Base-by-base conservation (phyloP, 2,113 vertebrate genomes). In the Zosterops borbonicus region DNA sequence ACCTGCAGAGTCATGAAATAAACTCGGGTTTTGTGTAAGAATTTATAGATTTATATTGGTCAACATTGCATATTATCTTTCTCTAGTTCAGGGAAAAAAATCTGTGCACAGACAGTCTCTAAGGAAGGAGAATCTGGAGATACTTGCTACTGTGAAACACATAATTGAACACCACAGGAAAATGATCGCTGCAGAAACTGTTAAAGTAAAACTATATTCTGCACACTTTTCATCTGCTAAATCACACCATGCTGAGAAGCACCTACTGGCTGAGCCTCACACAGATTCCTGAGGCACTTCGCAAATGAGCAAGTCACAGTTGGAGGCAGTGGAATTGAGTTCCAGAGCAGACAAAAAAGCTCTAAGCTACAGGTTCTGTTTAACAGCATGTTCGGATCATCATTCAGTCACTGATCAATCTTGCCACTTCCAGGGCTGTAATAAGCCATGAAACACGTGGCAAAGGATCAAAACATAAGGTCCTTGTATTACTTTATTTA, bases 151-250 rank as follows among this genome's bases (percentile, higher is more conserved):
- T 62, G 68, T 88, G 71, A 89, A 97, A 92, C 33, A 65, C 9
- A 22, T 92, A 95, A 94, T 29, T 95, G 82, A 96, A 84, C 84
- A 82, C 75, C 58, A 42, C 68, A 90, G 89, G 79, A 84, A 79
- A 84, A 73, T 37, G 70, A 71, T 71, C 4, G 0, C 29, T 81
- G 50, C 35, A 75, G 55, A 96, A 89, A 83, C 3, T 82, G 65
- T 46, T 87, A 81, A 71, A 83, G 52, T 70, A 91, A 79, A 95
- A 63, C 60, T 76, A 28, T 82, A 42, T 76, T 82, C 67, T 76
- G 56, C 13, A 49, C 53, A 76, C 39, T 55, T 92, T 87, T 95
- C 83, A 67, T 93, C 49, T 76, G 42, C 41, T 92, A 84, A 88
- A 70, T 89, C 65, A 65, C 73, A 82, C 18, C 1, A 1, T 33